Evolutionary conservation across 1,140 invertebrate species (phyloP).

Genomic region (Orchesella cincta): DNA sequence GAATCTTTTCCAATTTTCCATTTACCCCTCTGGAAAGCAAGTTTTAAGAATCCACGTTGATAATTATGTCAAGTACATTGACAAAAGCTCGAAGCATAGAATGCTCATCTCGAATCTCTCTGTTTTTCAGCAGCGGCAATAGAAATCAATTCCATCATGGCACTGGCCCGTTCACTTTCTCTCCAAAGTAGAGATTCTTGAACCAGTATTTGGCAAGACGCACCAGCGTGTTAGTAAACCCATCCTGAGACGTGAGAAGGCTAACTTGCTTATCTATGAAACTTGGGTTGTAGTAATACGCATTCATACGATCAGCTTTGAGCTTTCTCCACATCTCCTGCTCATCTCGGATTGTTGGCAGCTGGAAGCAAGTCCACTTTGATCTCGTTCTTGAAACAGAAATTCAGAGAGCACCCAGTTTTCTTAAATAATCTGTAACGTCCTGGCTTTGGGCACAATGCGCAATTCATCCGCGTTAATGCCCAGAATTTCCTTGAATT

Average conservation of each 20-base stretch:
- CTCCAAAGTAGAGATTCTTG: not conserved
- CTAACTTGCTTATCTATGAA: not conserved
- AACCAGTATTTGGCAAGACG: not conserved
- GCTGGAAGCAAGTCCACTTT: conserved; percentile 2
- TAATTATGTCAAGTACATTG: not conserved
- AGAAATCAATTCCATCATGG: not conserved
- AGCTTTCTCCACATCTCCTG: not conserved
- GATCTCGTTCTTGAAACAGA: not conserved
- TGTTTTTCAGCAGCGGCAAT: not conserved
- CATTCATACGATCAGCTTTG: not conserved
- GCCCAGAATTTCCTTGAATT: not conserved
- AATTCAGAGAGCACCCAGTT: no score
- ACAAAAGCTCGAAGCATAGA: not conserved
- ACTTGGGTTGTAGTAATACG: not conserved
- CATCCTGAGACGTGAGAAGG: not conserved
- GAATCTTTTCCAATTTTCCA: no score
- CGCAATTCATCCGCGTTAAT: not conserved
- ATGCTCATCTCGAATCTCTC: not conserved
- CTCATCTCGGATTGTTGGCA: no score
- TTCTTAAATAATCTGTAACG: no score
- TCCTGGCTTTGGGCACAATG: no score
- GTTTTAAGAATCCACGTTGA: not conserved
- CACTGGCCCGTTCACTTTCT: not conserved
- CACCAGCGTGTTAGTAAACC: not conserved
- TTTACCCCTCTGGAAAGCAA: not conserved